Evolutionary conservation across 2,797 vertebrate species (phyloP), one percentile per base, ranked within the genome.

Genomic region (Falco concolor): DNA sequence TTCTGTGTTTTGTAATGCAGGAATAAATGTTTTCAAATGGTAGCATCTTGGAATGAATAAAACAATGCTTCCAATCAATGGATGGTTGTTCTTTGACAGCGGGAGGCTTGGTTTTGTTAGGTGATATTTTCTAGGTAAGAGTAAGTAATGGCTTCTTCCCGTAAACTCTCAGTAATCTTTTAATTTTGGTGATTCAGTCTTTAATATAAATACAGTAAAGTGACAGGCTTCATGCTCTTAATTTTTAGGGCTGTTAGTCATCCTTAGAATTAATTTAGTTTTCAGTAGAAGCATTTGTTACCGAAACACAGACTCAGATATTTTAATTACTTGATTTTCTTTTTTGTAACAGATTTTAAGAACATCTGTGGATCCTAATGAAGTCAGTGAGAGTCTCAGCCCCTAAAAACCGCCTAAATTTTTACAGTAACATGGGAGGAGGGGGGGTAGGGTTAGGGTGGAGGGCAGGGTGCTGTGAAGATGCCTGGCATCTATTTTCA

Each of bases 301-400:
- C 74, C 84, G 72, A 93, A 83, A 85, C 73, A 82, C 53, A 91
- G 91, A 28, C 52, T 87, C 45, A 17, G 36, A 28, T 94, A 87
- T 69, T 94, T 94, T 92, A 96, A 96, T 93, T 42, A 70, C 80
- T 90, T 68, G 70, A 25, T 85, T 89, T 89, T 91, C 52, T 85
- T 86, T 85, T 89, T 92, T 73, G 19, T 61, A 89, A 88, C 54
- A 81, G 67, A 65, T 84, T 84, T 96, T 74, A 59, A 77, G 82
- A 90, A 78, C 84, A 85, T 74, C 73, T 94, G 76, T 72, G 65
- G 57, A 80, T 93, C 59, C 52, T 90, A 44, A 74, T 90, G 65
- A 93, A 95, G 75, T 84, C 76, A 87, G 34, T 69, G 93, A 91
- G 80, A 81, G 70, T 83, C 78, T 36, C 60, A 90, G 73, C 25